Evolutionary conservation across 2,888 invertebrate genomes (phyloP), one percentile per base, ranked within the genome.

Genomic region (Zhuqinia jingwanae): DNA sequence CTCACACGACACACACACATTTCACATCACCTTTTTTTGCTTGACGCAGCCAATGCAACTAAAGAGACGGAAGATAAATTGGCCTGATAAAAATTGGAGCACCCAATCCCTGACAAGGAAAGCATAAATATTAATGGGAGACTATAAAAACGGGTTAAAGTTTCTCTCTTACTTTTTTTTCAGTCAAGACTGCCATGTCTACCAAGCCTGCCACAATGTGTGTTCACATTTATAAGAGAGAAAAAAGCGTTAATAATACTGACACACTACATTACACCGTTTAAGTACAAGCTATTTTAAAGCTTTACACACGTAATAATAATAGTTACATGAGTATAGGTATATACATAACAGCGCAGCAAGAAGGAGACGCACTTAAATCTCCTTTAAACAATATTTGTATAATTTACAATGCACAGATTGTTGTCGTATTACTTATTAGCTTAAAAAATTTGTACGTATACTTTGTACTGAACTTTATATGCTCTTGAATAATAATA

Each of bases 41-140:
- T 15, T 77, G 50, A 50, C 76, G 58, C 85, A 85, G 80, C 85
- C 85, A 85, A 85, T 85, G 85, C 75, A 85, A 65, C 80, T 75
- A 80, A 85, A 85, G 85, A 75, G 75, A 80, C 85, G 75, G 73
- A 80, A 80, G 85, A 85, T 85, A 85, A 85, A 85, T 85, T 85
- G 85, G 73, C 56, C 80, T 85, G 85, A 85, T 85, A 85, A 85
- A 77, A 85, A 85, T 75, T 85, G 75, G 85, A 85, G 80, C 85
- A 85, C 85, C 85, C 85, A 85, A 85, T 85, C 85, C 80, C 85
- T 85, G 63, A 63, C 85, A 79, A 85, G 80, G 75, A 79, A 80
- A 85, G 85, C 85, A 85, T 85, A 80, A 85, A 85, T 85, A 80
- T 85, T 85, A 85, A 85, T 85, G 85, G 85, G 65, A 60, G 80